These are phyloP conservation scores for Enteromius fasciolatus DNA, from an alignment of 2,797 vertebrate genomes.

Conservation along the genomic window DNA sequence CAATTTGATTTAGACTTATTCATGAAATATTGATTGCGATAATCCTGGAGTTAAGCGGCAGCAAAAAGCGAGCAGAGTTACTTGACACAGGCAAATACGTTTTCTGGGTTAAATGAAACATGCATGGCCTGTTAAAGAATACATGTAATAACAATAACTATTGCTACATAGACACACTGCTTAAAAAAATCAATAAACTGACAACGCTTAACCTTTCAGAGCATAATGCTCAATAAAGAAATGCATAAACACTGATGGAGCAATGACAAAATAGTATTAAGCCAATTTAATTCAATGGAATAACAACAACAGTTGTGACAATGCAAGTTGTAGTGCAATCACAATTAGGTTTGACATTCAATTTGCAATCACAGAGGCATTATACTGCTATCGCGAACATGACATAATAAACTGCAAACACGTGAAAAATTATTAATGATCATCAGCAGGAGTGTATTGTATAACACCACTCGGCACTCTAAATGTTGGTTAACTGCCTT, in stretches of 20 bases:
- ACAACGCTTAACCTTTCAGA: neutral
- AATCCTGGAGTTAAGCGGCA: conserved; percentile 76
- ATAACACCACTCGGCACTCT: neutral
- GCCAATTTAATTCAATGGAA: conserved; percentile 5
- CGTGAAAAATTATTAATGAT: conserved; percentile 30
- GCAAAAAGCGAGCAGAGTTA: conserved; percentile 73
- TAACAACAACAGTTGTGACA: neutral
- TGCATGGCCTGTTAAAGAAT: conserved; percentile 63
- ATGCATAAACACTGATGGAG: conserved; percentile 1
- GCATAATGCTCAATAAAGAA: neutral
- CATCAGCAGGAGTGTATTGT: conserved; percentile 3
- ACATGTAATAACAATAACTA: conserved; percentile 55
- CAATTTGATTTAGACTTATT: conserved; percentile 77
- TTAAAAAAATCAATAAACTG: conserved; percentile 28
- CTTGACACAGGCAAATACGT: conserved; percentile 73
- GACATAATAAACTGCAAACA: conserved; percentile 1
- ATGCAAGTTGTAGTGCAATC: neutral
- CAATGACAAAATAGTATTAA: conserved; percentile 19
- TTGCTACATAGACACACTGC: neutral
- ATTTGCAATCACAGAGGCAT: conserved; percentile 32
- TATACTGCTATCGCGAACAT: neutral
- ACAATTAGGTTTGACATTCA: conserved; percentile 23
- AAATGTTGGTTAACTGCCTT: conserved; percentile 10
- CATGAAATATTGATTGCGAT: conserved; percentile 80
- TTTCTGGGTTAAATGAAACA: conserved; percentile 74